Percentiles rank a stretch among this genome's conserved stretches.
Evolutionary conservation across 2,888 invertebrate species (phyloP).

Genomic region (Chrysomela aeneicollis): DNA sequence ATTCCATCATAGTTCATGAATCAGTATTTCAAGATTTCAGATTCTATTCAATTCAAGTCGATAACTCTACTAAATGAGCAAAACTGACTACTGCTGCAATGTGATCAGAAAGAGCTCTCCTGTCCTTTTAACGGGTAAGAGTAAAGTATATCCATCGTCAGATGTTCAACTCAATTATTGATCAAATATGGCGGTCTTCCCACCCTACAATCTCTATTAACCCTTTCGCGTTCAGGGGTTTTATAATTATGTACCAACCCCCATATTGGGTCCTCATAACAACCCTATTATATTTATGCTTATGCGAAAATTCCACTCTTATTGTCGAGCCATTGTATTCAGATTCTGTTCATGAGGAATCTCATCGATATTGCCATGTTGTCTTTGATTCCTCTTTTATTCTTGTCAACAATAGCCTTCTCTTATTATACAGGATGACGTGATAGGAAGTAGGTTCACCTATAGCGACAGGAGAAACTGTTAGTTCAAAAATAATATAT

Average conservation of each 20-base stretch:
- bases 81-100: conserved; percentile 43
- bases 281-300: conserved; percentile 58
- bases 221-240: conserved; percentile 61
- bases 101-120: conserved; percentile 46
- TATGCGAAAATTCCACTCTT: conserved; percentile 53
- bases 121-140: conserved; percentile 53
- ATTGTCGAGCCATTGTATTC: conserved; percentile 47
- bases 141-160: conserved; percentile 59
- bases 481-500: not conserved
- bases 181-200: conserved; percentile 63
- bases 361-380: conserved; percentile 49
- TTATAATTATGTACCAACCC: conserved; percentile 62
- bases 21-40: no score
- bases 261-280: conserved; percentile 60
- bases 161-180: conserved; percentile 64
- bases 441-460: not conserved
- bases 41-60: no score
- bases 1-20: no score
- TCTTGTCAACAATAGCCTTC: conserved; percentile 36
- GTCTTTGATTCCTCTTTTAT: conserved; percentile 46
- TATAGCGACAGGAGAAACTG: not conserved
- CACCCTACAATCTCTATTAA: conserved; percentile 61
- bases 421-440: not conserved
- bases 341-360: conserved; percentile 48
- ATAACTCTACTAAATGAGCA: no score